A percentile compares a stretch with the other conserved stretches of the same genome.
Conservation (phyloP, 2,113 vertebrate species). For the Istiophorus platypterus region DNA sequence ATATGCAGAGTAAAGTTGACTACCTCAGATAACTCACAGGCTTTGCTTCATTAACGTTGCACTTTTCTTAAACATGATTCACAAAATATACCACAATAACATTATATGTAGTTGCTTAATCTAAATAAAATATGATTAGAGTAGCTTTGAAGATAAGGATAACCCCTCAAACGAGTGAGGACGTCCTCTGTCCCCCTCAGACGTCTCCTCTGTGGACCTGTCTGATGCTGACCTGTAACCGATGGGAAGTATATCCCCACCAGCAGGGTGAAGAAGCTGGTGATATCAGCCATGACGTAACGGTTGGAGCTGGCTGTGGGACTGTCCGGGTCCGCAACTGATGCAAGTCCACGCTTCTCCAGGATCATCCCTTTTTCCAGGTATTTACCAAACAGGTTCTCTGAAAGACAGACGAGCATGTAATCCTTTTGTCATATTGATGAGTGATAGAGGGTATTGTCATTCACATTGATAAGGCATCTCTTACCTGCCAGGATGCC, state of each 20-base stretch:
- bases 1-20: too few relatives aligned
- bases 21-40: too few relatives aligned
- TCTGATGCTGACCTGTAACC: constrained; percentile 90
- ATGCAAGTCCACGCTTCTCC: constrained; percentile 87
- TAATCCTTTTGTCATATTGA: not conserved
- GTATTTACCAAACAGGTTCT: constrained; percentile 95
- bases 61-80: too few relatives aligned
- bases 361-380: constrained; percentile 91
- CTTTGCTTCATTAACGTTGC: too few relatives aligned
- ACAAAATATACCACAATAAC: too few relatives aligned
- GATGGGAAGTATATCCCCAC: constrained; percentile 99
- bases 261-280: constrained; percentile 96
- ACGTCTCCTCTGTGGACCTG: not conserved
- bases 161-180: too few relatives aligned
- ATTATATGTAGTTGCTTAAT: too few relatives aligned
- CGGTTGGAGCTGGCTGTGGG: constrained; percentile 86
- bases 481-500: constrained; percentile 92
- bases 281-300: constrained; percentile 95
- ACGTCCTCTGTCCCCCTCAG: too few relatives aligned
- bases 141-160: too few relatives aligned
- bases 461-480: not conserved
- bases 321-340: constrained; percentile 77
- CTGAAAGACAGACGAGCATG: constrained; percentile 71
- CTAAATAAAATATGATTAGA: too few relatives aligned
- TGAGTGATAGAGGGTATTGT: not conserved